These are phyloP conservation scores for Synanthedon formicaeformis DNA, from an alignment of 2,888 invertebrate species.

Conservation along the genomic window DNA sequence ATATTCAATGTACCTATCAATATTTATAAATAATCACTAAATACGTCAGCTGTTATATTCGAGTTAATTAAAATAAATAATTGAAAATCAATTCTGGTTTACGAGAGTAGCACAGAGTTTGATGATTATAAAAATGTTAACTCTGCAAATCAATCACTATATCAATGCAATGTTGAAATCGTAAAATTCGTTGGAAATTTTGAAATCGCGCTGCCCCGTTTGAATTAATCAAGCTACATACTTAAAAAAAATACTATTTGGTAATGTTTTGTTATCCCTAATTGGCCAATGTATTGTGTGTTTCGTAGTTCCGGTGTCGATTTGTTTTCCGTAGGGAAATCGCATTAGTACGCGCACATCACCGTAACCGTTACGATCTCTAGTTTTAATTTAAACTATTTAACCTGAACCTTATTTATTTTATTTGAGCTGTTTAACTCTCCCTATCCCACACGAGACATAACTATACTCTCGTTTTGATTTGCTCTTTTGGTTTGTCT, in stretches of 20 bases:
- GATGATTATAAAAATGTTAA: too few species aligned
- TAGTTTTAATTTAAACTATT: conserved; percentile 14
- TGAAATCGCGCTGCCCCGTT: background rate
- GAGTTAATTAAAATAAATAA: too few species aligned
- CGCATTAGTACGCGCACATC: conserved; percentile 17
- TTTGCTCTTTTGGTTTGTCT: too few species aligned
- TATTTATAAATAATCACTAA: too few species aligned
- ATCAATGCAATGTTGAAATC: too few species aligned
- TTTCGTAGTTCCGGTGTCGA: background rate
- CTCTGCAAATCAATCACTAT: too few species aligned
- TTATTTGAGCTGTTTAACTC: conserved; percentile 1
- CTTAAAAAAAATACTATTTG: background rate
- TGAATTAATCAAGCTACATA: background rate
- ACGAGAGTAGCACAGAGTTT: too few species aligned
- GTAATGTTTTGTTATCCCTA: background rate
- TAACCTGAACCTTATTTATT: conserved; percentile 14
- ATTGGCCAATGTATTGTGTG: background rate
- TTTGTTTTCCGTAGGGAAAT: conserved; percentile 16
- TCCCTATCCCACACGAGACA: too few species aligned
- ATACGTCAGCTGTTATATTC: too few species aligned
- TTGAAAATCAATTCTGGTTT: too few species aligned
- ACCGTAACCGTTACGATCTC: conserved; percentile 37
- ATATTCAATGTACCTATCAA: too few species aligned
- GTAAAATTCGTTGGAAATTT: background rate
- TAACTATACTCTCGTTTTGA: too few species aligned